Evolutionary conservation across 2,797 vertebrate species (phyloP).

Genomic region (Lithobates sylvaticus): DNA sequence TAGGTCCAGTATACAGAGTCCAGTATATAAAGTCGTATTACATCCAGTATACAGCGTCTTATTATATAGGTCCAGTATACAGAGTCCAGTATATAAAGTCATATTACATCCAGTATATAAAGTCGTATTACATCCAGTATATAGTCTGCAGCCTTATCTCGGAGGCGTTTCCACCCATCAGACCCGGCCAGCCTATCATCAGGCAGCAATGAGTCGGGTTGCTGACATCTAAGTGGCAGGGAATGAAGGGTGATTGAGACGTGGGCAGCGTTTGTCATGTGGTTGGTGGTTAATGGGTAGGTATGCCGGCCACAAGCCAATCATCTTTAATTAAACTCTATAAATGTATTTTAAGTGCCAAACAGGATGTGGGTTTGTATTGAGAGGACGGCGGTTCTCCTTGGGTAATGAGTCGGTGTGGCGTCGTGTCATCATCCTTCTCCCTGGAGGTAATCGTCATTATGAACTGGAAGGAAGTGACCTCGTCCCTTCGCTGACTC

Average conservation of each 20-base stretch:
- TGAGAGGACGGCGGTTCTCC: conserved; percentile 31
- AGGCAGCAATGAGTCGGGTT: background rate
- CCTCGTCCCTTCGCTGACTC: conserved; percentile 15
- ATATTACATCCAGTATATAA: no score
- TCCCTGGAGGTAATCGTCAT: conserved; percentile 36
- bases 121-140: no score
- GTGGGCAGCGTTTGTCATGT: background rate
- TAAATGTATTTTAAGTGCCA: conserved; percentile 34
- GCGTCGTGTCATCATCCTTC: conserved; percentile 43
- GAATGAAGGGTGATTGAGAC: background rate
- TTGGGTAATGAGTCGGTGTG: conserved; percentile 51
- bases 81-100: no score
- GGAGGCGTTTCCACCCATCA: background rate
- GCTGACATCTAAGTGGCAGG: background rate
- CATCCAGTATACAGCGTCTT: no score
- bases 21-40: no score
- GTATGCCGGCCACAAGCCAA: conserved; percentile 24
- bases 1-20: no score
- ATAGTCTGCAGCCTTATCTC: background rate
- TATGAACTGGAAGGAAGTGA: conserved; percentile 57
- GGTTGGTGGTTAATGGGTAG: background rate
- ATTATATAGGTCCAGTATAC: no score
- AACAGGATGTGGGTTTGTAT: conserved; percentile 50
- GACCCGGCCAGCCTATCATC: background rate
- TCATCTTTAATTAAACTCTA: conserved; percentile 21